These are phyloP conservation scores for Cephalopachus bancanus DNA, from an alignment of 2,797 vertebrate species.

Conservation along the genomic window DNA sequence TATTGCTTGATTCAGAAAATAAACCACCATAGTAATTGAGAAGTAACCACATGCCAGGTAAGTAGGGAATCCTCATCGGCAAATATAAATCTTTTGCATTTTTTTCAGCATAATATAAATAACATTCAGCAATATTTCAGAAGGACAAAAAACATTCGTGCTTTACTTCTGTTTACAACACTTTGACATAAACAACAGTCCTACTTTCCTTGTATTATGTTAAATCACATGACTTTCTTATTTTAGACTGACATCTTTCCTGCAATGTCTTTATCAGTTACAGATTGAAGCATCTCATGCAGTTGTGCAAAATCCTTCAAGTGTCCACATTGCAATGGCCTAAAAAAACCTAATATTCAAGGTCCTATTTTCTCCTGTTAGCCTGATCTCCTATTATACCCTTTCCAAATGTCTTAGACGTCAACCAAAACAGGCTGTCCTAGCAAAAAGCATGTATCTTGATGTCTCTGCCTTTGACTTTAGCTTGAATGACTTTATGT, in stretches of 20 bases:
- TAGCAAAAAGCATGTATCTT: not conserved
- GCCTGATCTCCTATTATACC: not conserved
- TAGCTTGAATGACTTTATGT: not conserved
- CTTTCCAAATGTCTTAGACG: not conserved
- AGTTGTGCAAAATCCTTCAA: constrained; percentile 42
- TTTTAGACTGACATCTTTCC: constrained; percentile 40
- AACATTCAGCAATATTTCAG: constrained; percentile 27
- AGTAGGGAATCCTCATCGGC: not conserved
- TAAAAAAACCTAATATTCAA: constrained; percentile 5
- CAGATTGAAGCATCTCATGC: not conserved
- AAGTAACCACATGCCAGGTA: not conserved
- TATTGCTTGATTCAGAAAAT: not conserved
- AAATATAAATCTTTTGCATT: not conserved
- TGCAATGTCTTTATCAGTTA: constrained; percentile 25
- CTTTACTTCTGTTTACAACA: constrained; percentile 58
- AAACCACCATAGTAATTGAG: not conserved
- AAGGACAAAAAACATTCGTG: not conserved
- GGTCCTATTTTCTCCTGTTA: not conserved
- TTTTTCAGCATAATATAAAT: constrained; percentile 44
- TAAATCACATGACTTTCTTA: constrained; percentile 58
- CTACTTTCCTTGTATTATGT: constrained; percentile 59
- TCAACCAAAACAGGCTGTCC: not conserved
- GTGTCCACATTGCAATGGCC: not conserved
- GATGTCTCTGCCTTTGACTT: constrained; percentile 36
- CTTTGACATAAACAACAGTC: not conserved